These are phyloP conservation scores for Drosophila cracens DNA, from an alignment of 2,888 invertebrate genomes.

Conservation along the genomic window DNA sequence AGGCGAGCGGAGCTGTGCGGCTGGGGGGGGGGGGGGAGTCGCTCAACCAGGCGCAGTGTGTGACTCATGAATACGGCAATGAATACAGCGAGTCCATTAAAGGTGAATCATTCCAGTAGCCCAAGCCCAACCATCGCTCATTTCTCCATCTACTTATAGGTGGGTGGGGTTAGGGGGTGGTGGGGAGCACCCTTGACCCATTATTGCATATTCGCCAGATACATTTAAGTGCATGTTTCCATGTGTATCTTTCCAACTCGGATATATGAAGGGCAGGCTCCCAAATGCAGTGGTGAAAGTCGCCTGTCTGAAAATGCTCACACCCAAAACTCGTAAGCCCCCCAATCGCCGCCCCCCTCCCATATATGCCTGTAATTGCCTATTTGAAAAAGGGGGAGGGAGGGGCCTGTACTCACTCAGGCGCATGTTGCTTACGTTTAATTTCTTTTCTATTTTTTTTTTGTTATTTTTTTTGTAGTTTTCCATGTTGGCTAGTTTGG, in stretches of 20 bases:
- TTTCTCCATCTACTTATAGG: background rate
- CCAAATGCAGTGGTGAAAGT: constrained; percentile 46
- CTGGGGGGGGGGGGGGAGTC: background rate
- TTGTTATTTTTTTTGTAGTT: constrained; percentile 48
- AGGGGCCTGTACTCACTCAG: background rate
- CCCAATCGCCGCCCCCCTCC: background rate
- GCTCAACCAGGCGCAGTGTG: constrained; percentile 16
- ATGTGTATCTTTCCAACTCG: constrained; percentile 14
- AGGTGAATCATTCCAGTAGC: constrained; percentile 50
- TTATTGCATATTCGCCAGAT: constrained; percentile 19
- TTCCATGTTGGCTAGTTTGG: constrained; percentile 26
- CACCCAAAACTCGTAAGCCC: constrained; percentile 19
- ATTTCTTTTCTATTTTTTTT: constrained; percentile 69
- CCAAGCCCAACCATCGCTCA: constrained; percentile 11
- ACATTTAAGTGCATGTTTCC: constrained; percentile 31
- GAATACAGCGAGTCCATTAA: constrained; percentile 40
- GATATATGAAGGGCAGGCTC: constrained; percentile 52
- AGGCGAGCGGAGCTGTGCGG: background rate
- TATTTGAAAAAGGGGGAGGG: background rate
- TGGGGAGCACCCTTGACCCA: constrained; percentile 44
- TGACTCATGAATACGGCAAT: constrained; percentile 37
- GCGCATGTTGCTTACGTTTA: constrained; percentile 55
- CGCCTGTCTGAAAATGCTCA: constrained; percentile 25
- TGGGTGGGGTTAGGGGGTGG: fast-evolving
- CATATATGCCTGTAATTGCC: constrained; percentile 6